A percentile compares a stretch with the other conserved stretches of the same genome.
Conservation (phyloP, 1,140 invertebrate genomes). For the Heliconius congener region DNA sequence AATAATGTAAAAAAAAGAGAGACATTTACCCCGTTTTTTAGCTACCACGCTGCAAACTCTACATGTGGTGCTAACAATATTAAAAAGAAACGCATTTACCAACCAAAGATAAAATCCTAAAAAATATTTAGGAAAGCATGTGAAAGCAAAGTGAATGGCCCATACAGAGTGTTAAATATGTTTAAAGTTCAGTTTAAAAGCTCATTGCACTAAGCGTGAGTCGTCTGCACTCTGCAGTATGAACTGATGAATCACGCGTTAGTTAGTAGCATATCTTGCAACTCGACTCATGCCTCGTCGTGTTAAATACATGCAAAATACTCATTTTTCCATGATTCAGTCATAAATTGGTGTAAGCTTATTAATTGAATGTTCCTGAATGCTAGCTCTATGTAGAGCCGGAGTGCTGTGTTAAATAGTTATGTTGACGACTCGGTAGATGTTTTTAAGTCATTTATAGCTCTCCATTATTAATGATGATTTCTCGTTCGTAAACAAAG, state of each 20-base stretch:
- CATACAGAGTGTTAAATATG: background rate
- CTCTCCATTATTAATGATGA: too few relatives aligned
- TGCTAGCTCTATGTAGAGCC: background rate
- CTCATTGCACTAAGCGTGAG: background rate
- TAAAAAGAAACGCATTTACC: too few relatives aligned
- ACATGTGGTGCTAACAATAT: too few relatives aligned
- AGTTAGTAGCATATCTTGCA: constrained; percentile 25
- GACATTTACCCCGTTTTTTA: too few relatives aligned
- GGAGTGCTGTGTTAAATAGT: background rate
- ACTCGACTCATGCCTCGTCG: background rate
- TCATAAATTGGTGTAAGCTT: background rate
- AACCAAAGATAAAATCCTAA: background rate
- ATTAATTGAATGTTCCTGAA: constrained; percentile 1
- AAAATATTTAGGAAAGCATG: background rate
- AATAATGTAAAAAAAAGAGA: too few relatives aligned
- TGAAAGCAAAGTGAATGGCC: background rate
- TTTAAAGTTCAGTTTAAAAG: background rate
- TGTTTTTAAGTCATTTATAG: too few relatives aligned
- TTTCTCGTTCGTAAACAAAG: too few relatives aligned
- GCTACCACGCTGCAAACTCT: too few relatives aligned
- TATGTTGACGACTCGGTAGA: background rate
- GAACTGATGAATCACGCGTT: constrained; percentile 26
- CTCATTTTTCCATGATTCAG: constrained; percentile 1
- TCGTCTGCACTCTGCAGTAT: background rate
- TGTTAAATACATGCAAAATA: constrained; percentile 1